phyloP scores from a whole-genome alignment of 1,140 invertebrate genomes.

The Stegodyphus mimosarum region DNA sequence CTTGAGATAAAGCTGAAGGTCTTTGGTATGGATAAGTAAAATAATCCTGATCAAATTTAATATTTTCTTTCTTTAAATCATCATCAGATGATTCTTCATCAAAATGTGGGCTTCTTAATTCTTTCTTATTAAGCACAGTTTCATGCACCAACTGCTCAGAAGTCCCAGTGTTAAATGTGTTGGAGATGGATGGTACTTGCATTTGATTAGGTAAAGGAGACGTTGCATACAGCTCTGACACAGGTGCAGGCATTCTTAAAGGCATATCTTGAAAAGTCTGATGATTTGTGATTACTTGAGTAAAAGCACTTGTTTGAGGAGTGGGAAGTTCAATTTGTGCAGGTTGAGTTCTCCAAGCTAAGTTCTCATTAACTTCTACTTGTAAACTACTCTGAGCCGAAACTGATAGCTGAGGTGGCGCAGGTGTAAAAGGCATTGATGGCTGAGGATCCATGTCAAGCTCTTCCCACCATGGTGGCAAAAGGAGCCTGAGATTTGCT shows the following conservation, averaged over 20 bases:
- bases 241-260: slow-evolving; percentile 50
- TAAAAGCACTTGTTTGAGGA: slow-evolving; percentile 52
- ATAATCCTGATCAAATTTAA: slow-evolving; percentile 75
- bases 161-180: slow-evolving; percentile 59
- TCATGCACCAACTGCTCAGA: slow-evolving; percentile 51
- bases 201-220: slow-evolving; percentile 59
- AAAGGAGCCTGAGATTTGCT: slow-evolving; percentile 87
- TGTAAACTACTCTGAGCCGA: slow-evolving; percentile 19
- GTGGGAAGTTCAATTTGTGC: slow-evolving; percentile 33
- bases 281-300: slow-evolving; percentile 58
- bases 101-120: slow-evolving; percentile 68
- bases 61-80: slow-evolving; percentile 86
- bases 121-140: slow-evolving; percentile 35
- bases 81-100: slow-evolving; percentile 87
- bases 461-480: slow-evolving; percentile 96
- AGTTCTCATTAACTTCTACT: slow-evolving; percentile 24
- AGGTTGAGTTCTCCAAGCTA: slow-evolving; percentile 21
- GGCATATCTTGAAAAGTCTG: slow-evolving; percentile 44
- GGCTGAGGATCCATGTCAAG: slow-evolving; percentile 72
- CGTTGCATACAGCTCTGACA: slow-evolving; percentile 69
- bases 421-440: slow-evolving; percentile 71
- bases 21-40: slow-evolving; percentile 41
- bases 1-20: slow-evolving; percentile 36
- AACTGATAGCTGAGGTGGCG: slow-evolving; percentile 39
- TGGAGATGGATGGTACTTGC: slow-evolving; percentile 61